Evolutionary conservation across 2,888 invertebrate genomes (phyloP), one percentile per base, ranked within the genome.

Genomic region (Rotaria macrura): DNA sequence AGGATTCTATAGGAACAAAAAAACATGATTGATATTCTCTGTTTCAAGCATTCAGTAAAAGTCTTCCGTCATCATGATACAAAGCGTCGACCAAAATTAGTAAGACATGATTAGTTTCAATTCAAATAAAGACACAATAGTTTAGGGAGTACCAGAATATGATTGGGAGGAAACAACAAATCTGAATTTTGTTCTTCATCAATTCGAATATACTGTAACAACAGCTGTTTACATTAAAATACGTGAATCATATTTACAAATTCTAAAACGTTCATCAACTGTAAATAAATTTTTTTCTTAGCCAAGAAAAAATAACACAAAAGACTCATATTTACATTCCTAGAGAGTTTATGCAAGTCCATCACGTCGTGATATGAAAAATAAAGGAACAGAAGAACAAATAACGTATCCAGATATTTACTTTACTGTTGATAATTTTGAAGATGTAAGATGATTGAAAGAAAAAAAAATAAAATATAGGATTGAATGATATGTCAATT

Each of bases 161-260:
- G 97, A 98, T 92, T 99, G 98, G 98, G 97, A 98, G 92, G 98
- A 99, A 92, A 98, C 97, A 86, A 96, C 98, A 88, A 98, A 97
- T 92, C 93, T 98, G 88, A 98, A 98, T 92, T 93, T 98, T 65
- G 92, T 98, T 89, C 95, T 99, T 90, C 98, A 99, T 92, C 97
- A 98, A 93, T 95, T 99, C 92, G 96, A 98, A 91, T 99, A 98
- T 92, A 96, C 95, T 87, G 93, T 99, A 87, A 98, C 98, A 83
- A 93, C 98, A 91, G 98, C 98, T 88, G 95, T 98, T 89, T 99
- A 98, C 92, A 97, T 97, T 87, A 93, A 98, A 90, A 98, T 97
- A 88, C 96, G 96, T 90, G 96, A 97, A 87, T 96, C 96, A 92
- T 96, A 98, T 92, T 93, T 99, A 89, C 97, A 99, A 92, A 97